A percentile compares a stretch with the other conserved stretches of the same genome.
Evolutionary conservation across 2,113 vertebrate species (phyloP).

Genomic region (Pygoscelis adeliae): DNA sequence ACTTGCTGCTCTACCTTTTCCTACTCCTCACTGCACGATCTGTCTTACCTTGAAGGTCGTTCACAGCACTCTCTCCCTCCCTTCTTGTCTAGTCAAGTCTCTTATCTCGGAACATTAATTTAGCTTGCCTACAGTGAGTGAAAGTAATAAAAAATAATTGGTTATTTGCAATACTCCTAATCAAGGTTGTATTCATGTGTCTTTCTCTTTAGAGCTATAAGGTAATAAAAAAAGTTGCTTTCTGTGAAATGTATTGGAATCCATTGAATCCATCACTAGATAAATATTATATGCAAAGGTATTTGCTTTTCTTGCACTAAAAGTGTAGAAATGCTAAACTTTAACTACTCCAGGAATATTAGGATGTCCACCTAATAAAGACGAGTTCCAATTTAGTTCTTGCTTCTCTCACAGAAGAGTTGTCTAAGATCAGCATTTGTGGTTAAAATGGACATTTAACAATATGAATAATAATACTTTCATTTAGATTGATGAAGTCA

Average conservation of each 20-base stretch:
- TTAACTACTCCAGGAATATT: background rate
- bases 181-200: slow-evolving; percentile 27
- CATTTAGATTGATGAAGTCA: background rate
- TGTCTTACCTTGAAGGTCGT: background rate
- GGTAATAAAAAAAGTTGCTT: background rate
- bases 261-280: background rate
- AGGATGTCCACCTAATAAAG: background rate
- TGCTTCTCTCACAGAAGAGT: background rate
- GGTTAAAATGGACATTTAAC: background rate
- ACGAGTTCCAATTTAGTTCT: background rate
- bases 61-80: background rate
- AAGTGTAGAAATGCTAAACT: background rate
- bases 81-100: background rate
- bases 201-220: background rate
- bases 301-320: background rate
- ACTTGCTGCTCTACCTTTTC: background rate
- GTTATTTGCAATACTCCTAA: slow-evolving; percentile 26
- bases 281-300: background rate
- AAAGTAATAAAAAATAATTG: slow-evolving; percentile 54
- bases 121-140: slow-evolving; percentile 20
- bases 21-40: background rate
- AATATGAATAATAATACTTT: background rate
- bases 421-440: background rate
- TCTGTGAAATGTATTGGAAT: background rate
- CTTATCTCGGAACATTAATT: slow-evolving; percentile 47